Base-by-base conservation (phyloP, 2,797 vertebrate species). In the Cyclopterus lumpus region DNA sequence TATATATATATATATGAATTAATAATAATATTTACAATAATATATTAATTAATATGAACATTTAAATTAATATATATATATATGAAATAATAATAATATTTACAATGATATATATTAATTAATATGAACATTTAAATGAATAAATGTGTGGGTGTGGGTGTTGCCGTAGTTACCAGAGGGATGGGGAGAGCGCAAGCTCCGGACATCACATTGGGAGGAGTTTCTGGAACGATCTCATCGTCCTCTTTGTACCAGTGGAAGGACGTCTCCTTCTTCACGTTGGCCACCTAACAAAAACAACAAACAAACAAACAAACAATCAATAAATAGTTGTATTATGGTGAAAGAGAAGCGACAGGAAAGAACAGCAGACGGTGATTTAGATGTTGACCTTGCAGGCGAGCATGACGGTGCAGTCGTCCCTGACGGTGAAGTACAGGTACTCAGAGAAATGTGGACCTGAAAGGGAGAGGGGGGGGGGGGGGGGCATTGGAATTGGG, bases 181-280 rank as follows among this genome's bases (percentile, higher is more conserved):
- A 99, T 95, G 69, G 93, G 93, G 12, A 99, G 93, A 76, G 96
- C 90, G 42, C 96, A 97, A 78, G 94, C 53, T 75, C 94, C 98
- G 28, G 93, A 96, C 93, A 97, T 92, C 69, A 97, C 90, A 44
- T 97, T 96, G 0, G 97, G 96, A 5, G 85, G 20, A 28, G 89
- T 91, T 18, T 96, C 95, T 0, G 85, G 81, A 1, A 96, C 94
- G n/a, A 95, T 85, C 77, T 97, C 95, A 2, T 94, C 95, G 7
- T 97, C 97, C 3, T 99, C 96, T 87, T 95, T 99, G 92, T 93
- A 97, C 98, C 98, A 99, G 54, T 95, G 95, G 94, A 99, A 98
- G 57, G 90, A 71, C 0, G 97, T 97, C 68, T 99, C 97, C 85
- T 96, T 99, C 94, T 97, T 98, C 57, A 94, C 96, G 72, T 99